These are phyloP conservation scores for Drosophila pseudotalamancana DNA, from an alignment of 2,888 invertebrate species.

Conservation along the genomic window DNA sequence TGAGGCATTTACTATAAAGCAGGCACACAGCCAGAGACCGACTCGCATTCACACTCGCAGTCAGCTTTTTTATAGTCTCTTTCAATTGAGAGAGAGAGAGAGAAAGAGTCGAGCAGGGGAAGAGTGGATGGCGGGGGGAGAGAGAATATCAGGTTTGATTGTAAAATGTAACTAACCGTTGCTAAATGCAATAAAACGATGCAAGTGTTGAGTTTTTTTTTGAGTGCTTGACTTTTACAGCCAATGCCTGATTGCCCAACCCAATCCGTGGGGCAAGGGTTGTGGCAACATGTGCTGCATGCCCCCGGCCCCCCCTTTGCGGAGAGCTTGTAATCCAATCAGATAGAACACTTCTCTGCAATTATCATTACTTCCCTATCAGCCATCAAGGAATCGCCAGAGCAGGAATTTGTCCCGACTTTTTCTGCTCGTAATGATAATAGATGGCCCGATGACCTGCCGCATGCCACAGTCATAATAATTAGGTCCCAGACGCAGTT, in stretches of 20 bases:
- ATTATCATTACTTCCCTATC: neutral
- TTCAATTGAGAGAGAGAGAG: constrained; percentile 32
- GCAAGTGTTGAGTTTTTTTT: constrained; percentile 52
- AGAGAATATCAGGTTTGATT: constrained; percentile 31
- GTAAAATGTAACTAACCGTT: constrained; percentile 63
- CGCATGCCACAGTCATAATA: constrained; percentile 67
- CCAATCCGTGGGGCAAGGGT: neutral
- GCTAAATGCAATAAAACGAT: constrained; percentile 69
- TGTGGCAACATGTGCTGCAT: constrained; percentile 6
- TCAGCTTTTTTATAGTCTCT: neutral
- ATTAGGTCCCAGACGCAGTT: constrained; percentile 27
- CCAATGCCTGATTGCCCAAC: constrained; percentile 25
- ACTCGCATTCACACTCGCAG: neutral
- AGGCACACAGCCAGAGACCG: constrained; percentile 8
- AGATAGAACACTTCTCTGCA: neutral
- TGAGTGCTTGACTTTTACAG: constrained; percentile 38
- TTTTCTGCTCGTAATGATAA: constrained; percentile 49
- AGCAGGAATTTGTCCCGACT: neutral
- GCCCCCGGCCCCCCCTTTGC: too few relatives aligned
- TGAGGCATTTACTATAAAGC: constrained; percentile 74
- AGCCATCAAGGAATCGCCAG: neutral
- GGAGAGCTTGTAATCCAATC: constrained; percentile 9
- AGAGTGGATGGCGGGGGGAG: neutral
- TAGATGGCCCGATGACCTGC: constrained; percentile 32
- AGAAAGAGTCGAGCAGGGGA: too few relatives aligned